Evolutionary conservation across 2,888 invertebrate species (phyloP), one percentile per base, ranked within the genome.

Genomic region (Netelia inedita): DNA sequence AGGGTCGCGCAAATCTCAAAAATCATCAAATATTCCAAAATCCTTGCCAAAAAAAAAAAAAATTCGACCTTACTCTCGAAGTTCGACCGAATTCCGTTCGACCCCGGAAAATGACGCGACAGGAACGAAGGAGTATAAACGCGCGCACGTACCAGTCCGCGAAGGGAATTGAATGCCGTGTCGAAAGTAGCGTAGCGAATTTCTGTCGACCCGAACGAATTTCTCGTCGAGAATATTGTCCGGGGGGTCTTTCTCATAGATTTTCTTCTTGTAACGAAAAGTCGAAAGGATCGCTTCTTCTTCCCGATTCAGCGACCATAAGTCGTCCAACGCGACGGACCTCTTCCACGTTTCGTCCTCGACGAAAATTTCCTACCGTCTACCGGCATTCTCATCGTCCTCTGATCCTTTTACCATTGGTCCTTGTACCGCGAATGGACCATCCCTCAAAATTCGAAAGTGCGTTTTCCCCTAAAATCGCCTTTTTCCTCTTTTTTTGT

Each of bases 161-260:
- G 63, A 72, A 71, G 46, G 50, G 74, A 85, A 85, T 82, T 66
- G 85, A 89, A 87, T 85, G 87, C 86, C 88, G 87, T 88, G 88
- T 88, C 89, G 89, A 91, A 91, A 90, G 82, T 89, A 91, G 92
- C 92, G 91, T 91, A 76, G 89, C 91, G 88, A 93, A 92, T 92
- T 89, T 85, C 87, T 90, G 89, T 90, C 90, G 89, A 92, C 91
- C 92, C 89, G 89, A 92, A 91, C 92, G 91, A 92, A 92, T 92
- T 83, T 57, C 79, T 79, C 88, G 89, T 91, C 88, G 90, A 91
- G 89, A 90, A 87, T 79, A 75, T 91, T 73, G 87, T 89, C 81
- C 88, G 88, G 88, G 90, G 87, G 76, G 83, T 82, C 14, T 46
- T 66, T 9, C 61, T 61, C 80, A 19, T 35, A 11, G 43, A 19